Evolutionary conservation across 2,113 vertebrate genomes (phyloP).

Genomic region (Grammomys surdaster): DNA sequence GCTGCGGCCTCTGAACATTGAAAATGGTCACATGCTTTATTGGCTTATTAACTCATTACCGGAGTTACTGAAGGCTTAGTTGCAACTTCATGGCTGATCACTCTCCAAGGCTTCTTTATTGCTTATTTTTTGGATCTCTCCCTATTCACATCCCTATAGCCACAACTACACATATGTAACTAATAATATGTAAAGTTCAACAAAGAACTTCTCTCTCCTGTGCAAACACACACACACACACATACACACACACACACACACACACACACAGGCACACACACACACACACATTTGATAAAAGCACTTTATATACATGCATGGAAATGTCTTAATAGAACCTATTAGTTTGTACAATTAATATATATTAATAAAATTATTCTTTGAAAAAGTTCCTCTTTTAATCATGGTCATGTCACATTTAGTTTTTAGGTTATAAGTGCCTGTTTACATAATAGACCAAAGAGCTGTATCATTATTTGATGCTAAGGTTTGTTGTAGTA

Average conservation of each 20-base stretch:
- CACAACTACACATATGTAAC: not conserved
- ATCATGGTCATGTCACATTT: not conserved
- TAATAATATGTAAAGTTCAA: slow-evolving; percentile 14
- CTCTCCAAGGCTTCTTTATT: slow-evolving; percentile 54
- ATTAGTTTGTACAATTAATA: not conserved
- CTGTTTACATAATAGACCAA: not conserved
- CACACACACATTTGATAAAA: not conserved
- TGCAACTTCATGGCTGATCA: slow-evolving; percentile 53
- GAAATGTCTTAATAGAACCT: not conserved
- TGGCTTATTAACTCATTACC: slow-evolving; percentile 60
- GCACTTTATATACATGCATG: not conserved
- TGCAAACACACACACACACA: not conserved
- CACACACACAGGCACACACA: not conserved
- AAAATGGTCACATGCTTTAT: slow-evolving; percentile 54
- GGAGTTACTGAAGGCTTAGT: slow-evolving; percentile 28
- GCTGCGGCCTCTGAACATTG: slow-evolving; percentile 38
- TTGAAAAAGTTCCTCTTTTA: not conserved
- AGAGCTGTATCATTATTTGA: not conserved
- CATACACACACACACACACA: not conserved
- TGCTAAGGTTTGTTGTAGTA: not conserved
- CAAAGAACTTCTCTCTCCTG: not conserved
- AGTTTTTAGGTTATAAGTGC: not conserved
- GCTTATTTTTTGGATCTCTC: slow-evolving; percentile 57
- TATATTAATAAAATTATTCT: not conserved
- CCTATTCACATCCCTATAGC: not conserved